A percentile compares a stretch with the other conserved stretches of the same genome.
phyloP scores from a whole-genome alignment of 2,797 vertebrate genomes.

The Setipinna tenuifilis region DNA sequence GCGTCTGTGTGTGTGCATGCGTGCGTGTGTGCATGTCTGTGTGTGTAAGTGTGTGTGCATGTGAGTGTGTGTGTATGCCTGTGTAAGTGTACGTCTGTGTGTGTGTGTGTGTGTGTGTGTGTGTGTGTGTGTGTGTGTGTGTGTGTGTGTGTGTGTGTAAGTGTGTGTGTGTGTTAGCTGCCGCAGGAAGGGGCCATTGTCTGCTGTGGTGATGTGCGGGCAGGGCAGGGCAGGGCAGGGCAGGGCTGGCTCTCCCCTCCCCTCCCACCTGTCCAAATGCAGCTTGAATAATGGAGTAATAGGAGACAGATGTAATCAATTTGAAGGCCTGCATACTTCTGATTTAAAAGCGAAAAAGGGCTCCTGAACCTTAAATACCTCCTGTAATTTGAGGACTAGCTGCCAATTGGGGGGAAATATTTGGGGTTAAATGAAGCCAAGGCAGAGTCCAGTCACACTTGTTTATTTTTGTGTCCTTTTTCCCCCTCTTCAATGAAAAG shows the following conservation, averaged over 20 bases:
- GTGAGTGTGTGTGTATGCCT: background rate
- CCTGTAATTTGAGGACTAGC: slow-evolving; percentile 45
- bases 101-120: background rate
- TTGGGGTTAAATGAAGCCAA: slow-evolving; percentile 37
- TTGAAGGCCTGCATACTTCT: slow-evolving; percentile 66
- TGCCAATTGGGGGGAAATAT: slow-evolving; percentile 35
- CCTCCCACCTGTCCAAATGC: slow-evolving; percentile 77
- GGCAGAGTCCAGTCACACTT: slow-evolving; percentile 28
- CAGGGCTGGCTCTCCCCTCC: slow-evolving; percentile 59
- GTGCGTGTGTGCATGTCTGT: too few species aligned
- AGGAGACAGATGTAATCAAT: slow-evolving; percentile 81
- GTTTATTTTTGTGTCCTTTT: slow-evolving; percentile 47
- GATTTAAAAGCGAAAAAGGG: slow-evolving; percentile 43
- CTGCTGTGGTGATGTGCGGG: slow-evolving; percentile 25
- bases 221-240: slow-evolving; percentile 47
- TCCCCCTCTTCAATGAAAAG: slow-evolving; percentile 45
- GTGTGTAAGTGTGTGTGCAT: background rate
- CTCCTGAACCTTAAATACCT: slow-evolving; percentile 41
- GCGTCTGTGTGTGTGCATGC: background rate
- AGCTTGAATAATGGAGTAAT: slow-evolving; percentile 74
- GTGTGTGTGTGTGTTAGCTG: slow-evolving; percentile 44
- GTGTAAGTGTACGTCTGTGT: background rate
- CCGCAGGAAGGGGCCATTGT: slow-evolving; percentile 61
- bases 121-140: background rate
- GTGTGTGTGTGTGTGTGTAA: background rate